Evolutionary conservation across 2,113 vertebrate species (phyloP).

Genomic region (Guaruba guarouba): DNA sequence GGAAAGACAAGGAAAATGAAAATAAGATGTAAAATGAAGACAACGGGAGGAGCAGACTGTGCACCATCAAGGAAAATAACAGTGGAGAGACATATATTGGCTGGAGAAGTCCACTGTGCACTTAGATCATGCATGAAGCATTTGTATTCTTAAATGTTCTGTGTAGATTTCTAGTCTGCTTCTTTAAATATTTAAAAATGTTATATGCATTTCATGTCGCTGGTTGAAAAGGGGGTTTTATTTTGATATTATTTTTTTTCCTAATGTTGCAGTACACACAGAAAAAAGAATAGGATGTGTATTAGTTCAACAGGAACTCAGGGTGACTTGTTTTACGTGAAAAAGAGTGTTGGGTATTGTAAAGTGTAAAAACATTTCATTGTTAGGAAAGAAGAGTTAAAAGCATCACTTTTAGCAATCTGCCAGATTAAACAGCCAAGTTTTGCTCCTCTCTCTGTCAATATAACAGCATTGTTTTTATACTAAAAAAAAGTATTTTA

Average conservation of each 20-base stretch:
- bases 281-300: slow-evolving; percentile 1
- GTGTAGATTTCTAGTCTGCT: background rate
- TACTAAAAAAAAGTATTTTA: background rate
- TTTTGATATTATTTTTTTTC: background rate
- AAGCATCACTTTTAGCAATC: slow-evolving; percentile 68
- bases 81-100: background rate
- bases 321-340: background rate
- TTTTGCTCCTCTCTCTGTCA: slow-evolving; percentile 41
- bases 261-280: background rate
- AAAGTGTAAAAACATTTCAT: slow-evolving; percentile 49
- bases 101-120: background rate
- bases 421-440: slow-evolving; percentile 69
- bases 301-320: slow-evolving; percentile 20
- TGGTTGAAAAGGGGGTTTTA: background rate
- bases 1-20: background rate
- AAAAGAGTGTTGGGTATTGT: slow-evolving; percentile 64
- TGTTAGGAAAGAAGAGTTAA: slow-evolving; percentile 43
- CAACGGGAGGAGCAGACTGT: background rate
- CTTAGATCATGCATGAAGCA: background rate
- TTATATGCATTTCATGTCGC: background rate
- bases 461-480: slow-evolving; percentile 75
- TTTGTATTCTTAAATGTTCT: background rate
- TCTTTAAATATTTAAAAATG: background rate
- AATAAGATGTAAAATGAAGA: background rate
- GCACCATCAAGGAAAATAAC: background rate